Evolutionary conservation across 1,140 invertebrate species (phyloP), one percentile per base, ranked within the genome.

Genomic region (Aphaenogaster rudis): DNA sequence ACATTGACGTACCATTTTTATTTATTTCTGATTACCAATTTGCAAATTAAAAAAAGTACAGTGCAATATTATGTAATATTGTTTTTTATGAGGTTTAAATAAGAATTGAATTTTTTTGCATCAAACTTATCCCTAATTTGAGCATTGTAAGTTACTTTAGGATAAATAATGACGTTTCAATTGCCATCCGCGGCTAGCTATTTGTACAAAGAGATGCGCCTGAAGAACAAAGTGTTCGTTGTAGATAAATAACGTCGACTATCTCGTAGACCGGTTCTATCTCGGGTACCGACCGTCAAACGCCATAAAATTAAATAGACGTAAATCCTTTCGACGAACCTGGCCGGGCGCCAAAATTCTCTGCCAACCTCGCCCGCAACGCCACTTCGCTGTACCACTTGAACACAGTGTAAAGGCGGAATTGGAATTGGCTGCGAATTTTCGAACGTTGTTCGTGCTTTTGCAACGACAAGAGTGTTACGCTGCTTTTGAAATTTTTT

Each of bases 221-320:
- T 3, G 33, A 54, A 64, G 57, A 82, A 82, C 57, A 82, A 82
- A 82, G 48, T 9, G 17, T 50, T 77, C 3, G 8, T 50, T 52
- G 50, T 50, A 33, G 17, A 11, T 17, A n/a, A 87, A 90, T 79
- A 69, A 71, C 39, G 36, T 39, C 17, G 69, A 33, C n/a, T 28
- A 42, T 84, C 77, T 84, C 69, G 67, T 74, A 74, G 80, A 48
- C n/a, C 13, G 54, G 69, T 84, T 76, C 69, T 76, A 84, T 76
- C 80, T 76, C 77, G 50, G 57, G 69, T 48, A 64, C 36, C 74
- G 76, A 90, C 89, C 86, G 87, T 82, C 89, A 88, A 91, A 91
- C 86, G 80, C 89, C 89, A 91, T 91, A 91, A 91, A 91, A 91
- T 91, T 91, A 91, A 91, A 91, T 89, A 88, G 87, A 91, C 90